Conservation (phyloP, 1,140 invertebrate species). For the Lordiphosa collinella region DNA sequence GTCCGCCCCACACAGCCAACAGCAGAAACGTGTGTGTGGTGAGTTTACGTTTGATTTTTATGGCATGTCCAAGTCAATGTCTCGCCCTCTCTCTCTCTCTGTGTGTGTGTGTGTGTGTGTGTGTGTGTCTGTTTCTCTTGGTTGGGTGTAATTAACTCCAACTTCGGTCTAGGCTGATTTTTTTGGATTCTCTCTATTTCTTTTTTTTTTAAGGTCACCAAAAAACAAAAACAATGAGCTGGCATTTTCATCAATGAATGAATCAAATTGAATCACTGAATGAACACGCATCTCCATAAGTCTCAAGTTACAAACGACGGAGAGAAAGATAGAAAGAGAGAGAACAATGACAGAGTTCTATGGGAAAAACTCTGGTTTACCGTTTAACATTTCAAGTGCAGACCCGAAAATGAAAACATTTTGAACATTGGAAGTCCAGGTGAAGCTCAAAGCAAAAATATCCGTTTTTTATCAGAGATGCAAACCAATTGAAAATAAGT, state of each 20-base stretch:
- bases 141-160: constrained; percentile 4
- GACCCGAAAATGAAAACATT: too few relatives aligned
- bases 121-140: constrained; percentile 1
- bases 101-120: background rate
- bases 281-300: too few relatives aligned
- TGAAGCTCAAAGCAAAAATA: too few relatives aligned
- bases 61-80: constrained; percentile 38
- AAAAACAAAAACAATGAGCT: constrained; percentile 27
- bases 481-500: too few relatives aligned
- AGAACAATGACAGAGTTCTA: too few relatives aligned
- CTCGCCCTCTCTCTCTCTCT: constrained; percentile 4
- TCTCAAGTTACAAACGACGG: too few relatives aligned
- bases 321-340: too few relatives aligned
- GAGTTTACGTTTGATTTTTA: constrained; percentile 51
- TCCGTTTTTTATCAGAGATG: too few relatives aligned
- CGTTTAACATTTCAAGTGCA: too few relatives aligned
- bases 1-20: background rate
- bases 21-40: constrained; percentile 40
- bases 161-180: constrained; percentile 3
- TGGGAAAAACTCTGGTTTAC: too few relatives aligned
- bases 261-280: too few relatives aligned
- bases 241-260: constrained; percentile 3
- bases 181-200: constrained; percentile 1
- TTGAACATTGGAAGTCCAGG: too few relatives aligned
- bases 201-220: constrained; percentile 13